Evolutionary conservation across 2,888 invertebrate genomes (phyloP), one percentile per base, ranked within the genome.

Genomic region (Drosophila tripunctata): DNA sequence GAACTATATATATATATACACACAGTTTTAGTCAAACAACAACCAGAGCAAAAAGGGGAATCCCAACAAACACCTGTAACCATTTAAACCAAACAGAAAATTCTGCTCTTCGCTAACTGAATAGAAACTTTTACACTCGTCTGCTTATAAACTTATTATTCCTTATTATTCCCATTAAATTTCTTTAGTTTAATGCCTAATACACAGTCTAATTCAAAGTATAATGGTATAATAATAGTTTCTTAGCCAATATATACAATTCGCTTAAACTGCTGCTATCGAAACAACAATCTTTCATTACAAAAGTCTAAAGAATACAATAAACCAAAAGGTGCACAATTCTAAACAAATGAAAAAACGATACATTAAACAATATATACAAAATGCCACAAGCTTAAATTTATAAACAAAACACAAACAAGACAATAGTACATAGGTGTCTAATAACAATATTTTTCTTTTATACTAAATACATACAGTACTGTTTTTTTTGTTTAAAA

Each of bases 371-470:
- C 19, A 64, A 57, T 35, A 52, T 47, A 44, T 47, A 69, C 50
- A 70, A 58, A 67, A 67, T 62, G 68, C 61, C 65, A 55, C 44
- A 66, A 35, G 35, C 62, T 54, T n/a, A n/a, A n/a, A n/a, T n/a
- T n/a, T n/a, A n/a, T n/a, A n/a, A n/a, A n/a, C 36, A 41, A 48
- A 43, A 27, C 24, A 10, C 10, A 27, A 10, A 48, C 40, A 64
- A 61, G 68, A 75, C 36, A 58, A 44, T 36, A 15, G 45, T 78
- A 78, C 63, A 67, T 55, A 41, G 35, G 36, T 22, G 48, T 1
- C 48, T 27, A 6, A 38, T 14, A 19, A 57, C 40, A 62, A 56
- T 50, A 4, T 31, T 50, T 8, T 48, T 15, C 17, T 27, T 48
- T 36, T 35, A 47, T 19, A 51, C 51, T 43, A 43, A 33, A 38